Conservation (phyloP, 2,888 invertebrate species). For the Phlogophora meticulosa region DNA sequence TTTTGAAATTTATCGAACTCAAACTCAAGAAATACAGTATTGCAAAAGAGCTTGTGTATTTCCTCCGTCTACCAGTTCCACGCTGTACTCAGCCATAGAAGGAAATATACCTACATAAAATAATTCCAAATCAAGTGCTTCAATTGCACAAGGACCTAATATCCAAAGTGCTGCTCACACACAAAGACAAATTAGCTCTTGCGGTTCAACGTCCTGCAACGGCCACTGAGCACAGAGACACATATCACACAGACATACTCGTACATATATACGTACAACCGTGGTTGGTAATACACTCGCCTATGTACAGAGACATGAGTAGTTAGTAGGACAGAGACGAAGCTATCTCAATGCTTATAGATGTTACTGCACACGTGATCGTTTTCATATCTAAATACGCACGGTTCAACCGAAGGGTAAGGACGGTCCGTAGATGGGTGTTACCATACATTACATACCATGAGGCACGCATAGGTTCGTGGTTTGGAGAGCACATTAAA, state of each 20-base stretch:
- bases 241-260: too few species aligned
- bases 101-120: background rate
- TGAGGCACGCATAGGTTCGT: too few species aligned
- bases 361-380: too few species aligned
- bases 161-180: slow-evolving; percentile 27
- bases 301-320: slow-evolving; percentile 29
- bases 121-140: background rate
- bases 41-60: background rate
- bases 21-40: background rate
- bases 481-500: too few species aligned
- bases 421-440: too few species aligned
- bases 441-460: too few species aligned
- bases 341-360: background rate
- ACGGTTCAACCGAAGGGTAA: too few species aligned
- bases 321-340: slow-evolving; percentile 23
- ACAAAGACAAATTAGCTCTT: slow-evolving; percentile 58
- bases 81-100: too few species aligned
- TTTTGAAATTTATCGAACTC: too few species aligned
- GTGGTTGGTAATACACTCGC: slow-evolving; percentile 52
- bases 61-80: too few species aligned
- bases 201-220: slow-evolving; percentile 57
- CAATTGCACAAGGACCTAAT: slow-evolving; percentile 8
- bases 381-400: too few species aligned
- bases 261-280: slow-evolving; percentile 29
- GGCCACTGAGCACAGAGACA: slow-evolving; percentile 24